Evolutionary conservation across 2,888 invertebrate species (phyloP).

Genomic region (Lutraria lutraria): DNA sequence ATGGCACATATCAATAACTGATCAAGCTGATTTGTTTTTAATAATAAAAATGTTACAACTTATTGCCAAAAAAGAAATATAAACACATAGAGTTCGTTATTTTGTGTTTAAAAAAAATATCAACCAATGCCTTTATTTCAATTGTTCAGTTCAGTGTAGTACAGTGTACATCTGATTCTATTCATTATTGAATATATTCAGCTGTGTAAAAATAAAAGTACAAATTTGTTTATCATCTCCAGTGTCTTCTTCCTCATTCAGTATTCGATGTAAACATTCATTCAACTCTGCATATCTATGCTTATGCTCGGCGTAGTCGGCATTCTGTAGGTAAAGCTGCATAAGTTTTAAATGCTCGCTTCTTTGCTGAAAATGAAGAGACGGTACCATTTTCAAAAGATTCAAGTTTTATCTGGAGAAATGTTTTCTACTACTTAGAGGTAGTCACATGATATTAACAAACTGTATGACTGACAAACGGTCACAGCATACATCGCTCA

Average conservation of each 20-base stretch:
- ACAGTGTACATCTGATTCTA: not conserved
- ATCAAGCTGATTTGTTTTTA: not conserved
- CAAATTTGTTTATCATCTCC: conserved; percentile 67
- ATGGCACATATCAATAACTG: not conserved
- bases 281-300: conserved; percentile 76
- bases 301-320: conserved; percentile 80
- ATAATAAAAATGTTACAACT: not conserved
- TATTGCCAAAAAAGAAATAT: not conserved
- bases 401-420: too few relatives aligned
- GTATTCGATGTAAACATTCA: conserved; percentile 71
- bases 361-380: conserved; percentile 75
- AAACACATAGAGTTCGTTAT: not conserved
- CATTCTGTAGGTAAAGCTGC: conserved; percentile 82
- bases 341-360: conserved; percentile 82
- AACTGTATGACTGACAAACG: too few relatives aligned
- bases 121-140: not conserved
- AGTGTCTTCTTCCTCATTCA: conserved; percentile 73
- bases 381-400: too few relatives aligned
- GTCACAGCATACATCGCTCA: too few relatives aligned
- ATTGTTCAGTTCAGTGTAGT: not conserved
- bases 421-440: too few relatives aligned
- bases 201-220: conserved; percentile 54
- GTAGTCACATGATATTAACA: too few relatives aligned
- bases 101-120: not conserved
- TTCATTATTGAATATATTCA: conserved; percentile 46